Evolutionary conservation across 2,888 invertebrate species (phyloP).

Genomic region (Ariolimax columbianus): DNA sequence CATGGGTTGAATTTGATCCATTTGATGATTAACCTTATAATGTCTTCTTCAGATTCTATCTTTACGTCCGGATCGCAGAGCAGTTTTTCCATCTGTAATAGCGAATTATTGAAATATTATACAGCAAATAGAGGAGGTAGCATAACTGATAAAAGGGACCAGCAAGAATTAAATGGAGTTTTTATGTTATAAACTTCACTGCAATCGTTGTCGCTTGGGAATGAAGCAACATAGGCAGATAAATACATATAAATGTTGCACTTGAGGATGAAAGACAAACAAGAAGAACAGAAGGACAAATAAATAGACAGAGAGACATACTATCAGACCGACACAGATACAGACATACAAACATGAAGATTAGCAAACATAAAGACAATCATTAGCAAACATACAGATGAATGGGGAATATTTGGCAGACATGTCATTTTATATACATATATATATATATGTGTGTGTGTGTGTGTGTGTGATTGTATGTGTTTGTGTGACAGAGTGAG

Average conservation of each 20-base stretch:
- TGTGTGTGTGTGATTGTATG: too few relatives aligned
- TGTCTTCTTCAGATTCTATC: constrained; percentile 36
- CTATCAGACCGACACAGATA: background rate
- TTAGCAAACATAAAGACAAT: background rate
- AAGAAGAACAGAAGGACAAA: too few relatives aligned
- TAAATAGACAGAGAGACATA: too few relatives aligned
- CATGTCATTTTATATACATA: background rate
- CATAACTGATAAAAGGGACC: too few relatives aligned
- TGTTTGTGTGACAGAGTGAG: too few relatives aligned
- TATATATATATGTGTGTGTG: background rate
- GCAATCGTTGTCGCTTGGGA: too few relatives aligned
- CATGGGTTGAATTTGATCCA: constrained; percentile 44
- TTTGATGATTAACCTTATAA: constrained; percentile 29
- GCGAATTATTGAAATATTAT: background rate
- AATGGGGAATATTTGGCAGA: background rate
- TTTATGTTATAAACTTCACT: too few relatives aligned
- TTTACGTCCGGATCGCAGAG: constrained; percentile 38
- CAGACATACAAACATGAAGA: background rate
- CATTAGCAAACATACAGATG: background rate
- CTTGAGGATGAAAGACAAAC: too few relatives aligned
- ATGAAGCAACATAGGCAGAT: too few relatives aligned
- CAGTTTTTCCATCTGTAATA: constrained; percentile 23
- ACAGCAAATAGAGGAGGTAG: too few relatives aligned
- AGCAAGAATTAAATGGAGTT: too few relatives aligned
- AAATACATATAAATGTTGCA: too few relatives aligned